Evolutionary conservation across 2,888 invertebrate genomes (phyloP), one percentile per base, ranked within the genome.

Genomic region (Mesorhabditis sp.): DNA sequence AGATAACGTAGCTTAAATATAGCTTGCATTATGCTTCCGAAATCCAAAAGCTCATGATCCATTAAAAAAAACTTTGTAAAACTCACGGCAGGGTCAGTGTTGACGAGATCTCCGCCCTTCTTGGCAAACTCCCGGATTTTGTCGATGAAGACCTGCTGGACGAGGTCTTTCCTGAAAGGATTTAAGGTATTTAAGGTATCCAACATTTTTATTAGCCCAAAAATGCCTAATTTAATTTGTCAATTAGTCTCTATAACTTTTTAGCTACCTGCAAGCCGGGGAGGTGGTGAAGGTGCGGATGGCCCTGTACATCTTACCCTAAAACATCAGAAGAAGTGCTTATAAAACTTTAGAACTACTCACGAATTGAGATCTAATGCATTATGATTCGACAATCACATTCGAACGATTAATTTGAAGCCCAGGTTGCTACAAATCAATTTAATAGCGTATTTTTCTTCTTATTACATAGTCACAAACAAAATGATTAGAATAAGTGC

Each of bases 31-130:
- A 50, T 13, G n/a, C 58, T n/a, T 50, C 58, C 10, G 2, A n/a
- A 50, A n/a, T 50, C n/a, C n/a, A 50, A 50, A 10, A 2, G 58
- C 58, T 2, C 58, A 50, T 13, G n/a, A 10, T 50, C 10, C 7
- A 50, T 50, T 50, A 50, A 28, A 28, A 62, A 28, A 62, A 28
- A 62, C 1, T 3, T 63, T 28, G 7, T 13, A 13, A 63, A 28
- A 50, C 76, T 72, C 63, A 80, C 80, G 62, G 76, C 81, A 62
- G 84, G 82, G 68, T 81, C 80, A 28, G 82, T 77, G 74, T 80
- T 82, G 70, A 81, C 78, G 69, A 84, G 76, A 65, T 79, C 78
- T 67, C 83, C 82, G 65, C 82, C 83, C 74, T 85, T 85, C 70
- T 79, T 74, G 69, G 78, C 82, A 68, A 77, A 76, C 65, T 85